phyloP scores from a whole-genome alignment of 2,113 vertebrate genomes.

The Poicephalus gulielmi region DNA sequence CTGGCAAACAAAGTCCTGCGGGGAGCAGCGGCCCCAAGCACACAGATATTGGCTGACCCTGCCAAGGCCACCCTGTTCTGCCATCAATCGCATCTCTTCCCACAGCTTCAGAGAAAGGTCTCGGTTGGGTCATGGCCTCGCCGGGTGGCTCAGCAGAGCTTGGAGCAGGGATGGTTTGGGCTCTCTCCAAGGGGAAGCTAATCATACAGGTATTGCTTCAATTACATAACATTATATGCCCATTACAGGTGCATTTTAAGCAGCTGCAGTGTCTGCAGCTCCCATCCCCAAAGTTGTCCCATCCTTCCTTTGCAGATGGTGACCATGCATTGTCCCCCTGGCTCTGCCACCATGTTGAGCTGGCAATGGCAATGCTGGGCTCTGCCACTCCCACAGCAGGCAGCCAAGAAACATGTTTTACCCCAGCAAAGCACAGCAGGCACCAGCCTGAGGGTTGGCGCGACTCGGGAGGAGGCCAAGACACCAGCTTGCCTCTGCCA shows the following conservation, averaged over 20 bases:
- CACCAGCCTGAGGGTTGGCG: not conserved
- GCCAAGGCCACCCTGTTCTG: not conserved
- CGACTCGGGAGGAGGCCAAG: not conserved
- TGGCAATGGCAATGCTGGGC: not conserved
- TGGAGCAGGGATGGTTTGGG: not conserved
- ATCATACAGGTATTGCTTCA: not conserved
- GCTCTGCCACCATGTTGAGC: not conserved
- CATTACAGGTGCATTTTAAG: not conserved
- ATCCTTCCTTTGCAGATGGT: rapidly evolving
- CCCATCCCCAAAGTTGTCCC: not conserved
- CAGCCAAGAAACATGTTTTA: rapidly evolving
- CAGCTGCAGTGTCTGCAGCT: not conserved
- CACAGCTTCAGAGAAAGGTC: not conserved
- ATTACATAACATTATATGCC: not conserved
- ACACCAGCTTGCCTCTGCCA: not conserved
- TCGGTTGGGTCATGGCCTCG: rapidly evolving
- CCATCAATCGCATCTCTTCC: not conserved
- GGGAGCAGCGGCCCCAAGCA: not conserved
- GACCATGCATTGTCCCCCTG: rapidly evolving
- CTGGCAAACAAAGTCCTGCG: not conserved
- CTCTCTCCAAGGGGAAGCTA: not conserved
- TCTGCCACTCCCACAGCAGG: not conserved
- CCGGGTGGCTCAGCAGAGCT: rapidly evolving
- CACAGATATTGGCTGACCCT: not conserved
- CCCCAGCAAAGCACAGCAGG: no score